Evolutionary conservation across 1,140 invertebrate species (phyloP).

Genomic region (Sarcophaga bullata): DNA sequence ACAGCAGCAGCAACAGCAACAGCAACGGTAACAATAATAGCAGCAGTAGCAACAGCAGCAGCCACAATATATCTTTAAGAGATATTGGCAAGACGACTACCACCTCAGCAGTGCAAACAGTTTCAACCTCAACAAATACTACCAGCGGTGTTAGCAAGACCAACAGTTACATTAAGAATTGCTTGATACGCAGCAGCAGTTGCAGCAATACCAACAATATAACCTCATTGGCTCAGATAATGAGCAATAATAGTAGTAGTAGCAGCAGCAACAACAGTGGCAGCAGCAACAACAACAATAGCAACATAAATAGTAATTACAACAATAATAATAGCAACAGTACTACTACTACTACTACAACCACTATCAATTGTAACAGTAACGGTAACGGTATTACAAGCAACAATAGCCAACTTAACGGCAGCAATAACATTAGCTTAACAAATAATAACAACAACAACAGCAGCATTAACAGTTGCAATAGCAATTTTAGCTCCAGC

Average conservation of each 20-base stretch:
- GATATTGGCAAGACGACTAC: slow-evolving; percentile 22
- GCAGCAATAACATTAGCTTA: slow-evolving; percentile 41
- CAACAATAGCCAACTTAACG: slow-evolving; percentile 27
- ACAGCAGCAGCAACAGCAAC: slow-evolving; percentile 29
- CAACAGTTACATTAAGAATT: slow-evolving; percentile 61
- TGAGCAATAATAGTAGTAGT: slow-evolving; percentile 58
- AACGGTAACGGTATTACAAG: slow-evolving; percentile 35
- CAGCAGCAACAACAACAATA: slow-evolving; percentile 54
- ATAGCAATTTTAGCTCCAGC: slow-evolving; percentile 50
- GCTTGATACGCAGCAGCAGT: slow-evolving; percentile 63
- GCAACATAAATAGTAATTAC: slow-evolving; percentile 35
- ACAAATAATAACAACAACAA: slow-evolving; percentile 42
- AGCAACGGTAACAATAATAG: background rate
- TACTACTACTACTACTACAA: slow-evolving; percentile 23
- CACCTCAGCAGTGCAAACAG: slow-evolving; percentile 45
- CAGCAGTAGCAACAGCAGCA: slow-evolving; percentile 30
- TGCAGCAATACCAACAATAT: slow-evolving; percentile 64
- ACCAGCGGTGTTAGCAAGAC: slow-evolving; percentile 46
- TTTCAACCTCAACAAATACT: slow-evolving; percentile 57
- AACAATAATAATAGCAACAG: slow-evolving; percentile 20
- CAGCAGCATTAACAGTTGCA: slow-evolving; percentile 47
- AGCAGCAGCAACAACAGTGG: slow-evolving; percentile 60
- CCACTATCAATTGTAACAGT: slow-evolving; percentile 36
- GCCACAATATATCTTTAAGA: background rate
- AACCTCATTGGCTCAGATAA: slow-evolving; percentile 63